phyloP scores from a whole-genome alignment of 2,888 invertebrate genomes.

The Blastobasis adustella region DNA sequence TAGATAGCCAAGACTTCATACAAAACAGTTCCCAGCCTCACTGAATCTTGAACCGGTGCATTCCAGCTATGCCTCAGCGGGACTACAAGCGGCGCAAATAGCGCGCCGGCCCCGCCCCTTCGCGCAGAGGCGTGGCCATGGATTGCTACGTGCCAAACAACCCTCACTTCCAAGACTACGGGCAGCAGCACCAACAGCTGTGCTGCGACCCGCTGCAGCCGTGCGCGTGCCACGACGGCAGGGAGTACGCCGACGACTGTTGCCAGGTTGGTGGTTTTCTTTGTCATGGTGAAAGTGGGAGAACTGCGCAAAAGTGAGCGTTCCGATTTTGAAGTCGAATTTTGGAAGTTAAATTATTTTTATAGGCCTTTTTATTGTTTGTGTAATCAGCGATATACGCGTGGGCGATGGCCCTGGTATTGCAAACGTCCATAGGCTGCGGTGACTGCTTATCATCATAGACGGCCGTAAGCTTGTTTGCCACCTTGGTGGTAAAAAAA shows the following conservation, averaged over 20 bases:
- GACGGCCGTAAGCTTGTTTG: too few relatives aligned
- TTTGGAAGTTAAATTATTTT: not conserved
- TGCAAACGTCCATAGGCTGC: too few relatives aligned
- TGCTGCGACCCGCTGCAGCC: slow-evolving; percentile 64
- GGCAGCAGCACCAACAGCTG: slow-evolving; percentile 45
- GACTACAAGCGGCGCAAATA: slow-evolving; percentile 50
- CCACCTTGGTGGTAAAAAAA: too few relatives aligned
- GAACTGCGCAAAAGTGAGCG: not conserved
- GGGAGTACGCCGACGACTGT: slow-evolving; percentile 49
- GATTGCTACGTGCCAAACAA: slow-evolving; percentile 80
- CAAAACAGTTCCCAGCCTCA: too few relatives aligned
- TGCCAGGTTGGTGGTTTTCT: slow-evolving; percentile 40
- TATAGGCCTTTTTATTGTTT: too few relatives aligned
- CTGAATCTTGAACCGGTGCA: too few relatives aligned
- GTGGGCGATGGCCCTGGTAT: too few relatives aligned
- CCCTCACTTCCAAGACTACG: slow-evolving; percentile 77
- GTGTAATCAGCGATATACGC: too few relatives aligned
- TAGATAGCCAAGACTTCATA: too few relatives aligned
- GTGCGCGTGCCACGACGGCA: slow-evolving; percentile 56
- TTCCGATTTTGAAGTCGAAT: too few relatives aligned
- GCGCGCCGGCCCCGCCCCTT: slow-evolving; percentile 4
- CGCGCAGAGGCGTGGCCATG: slow-evolving; percentile 57
- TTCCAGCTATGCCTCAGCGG: slow-evolving; percentile 48
- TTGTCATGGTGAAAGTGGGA: not conserved
- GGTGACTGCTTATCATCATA: too few relatives aligned